Percentiles rank a stretch among this genome's conserved stretches.
Conservation (phyloP, 2,113 vertebrate species). For the Ailuropoda melanoleuca region DNA sequence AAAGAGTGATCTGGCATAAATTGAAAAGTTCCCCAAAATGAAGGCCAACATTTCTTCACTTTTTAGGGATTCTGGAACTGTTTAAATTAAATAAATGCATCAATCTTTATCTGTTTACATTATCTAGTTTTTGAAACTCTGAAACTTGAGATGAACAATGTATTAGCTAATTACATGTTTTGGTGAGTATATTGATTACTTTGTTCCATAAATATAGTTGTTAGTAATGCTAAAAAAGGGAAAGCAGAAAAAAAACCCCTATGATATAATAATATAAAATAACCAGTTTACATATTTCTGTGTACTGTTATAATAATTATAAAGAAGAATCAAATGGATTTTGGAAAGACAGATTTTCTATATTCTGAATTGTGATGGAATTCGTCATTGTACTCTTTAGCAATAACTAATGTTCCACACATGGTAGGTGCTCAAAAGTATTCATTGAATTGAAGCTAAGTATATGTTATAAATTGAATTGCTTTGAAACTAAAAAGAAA, state of each 20-base stretch:
- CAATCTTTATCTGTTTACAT: neutral
- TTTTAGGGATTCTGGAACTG: neutral
- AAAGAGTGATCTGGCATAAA: neutral
- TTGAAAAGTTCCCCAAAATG: slow-evolving; percentile 34
- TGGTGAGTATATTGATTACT: slow-evolving; percentile 21
- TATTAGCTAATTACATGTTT: neutral
- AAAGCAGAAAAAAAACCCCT: neutral
- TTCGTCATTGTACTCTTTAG: neutral
- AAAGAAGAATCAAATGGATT: slow-evolving; percentile 10
- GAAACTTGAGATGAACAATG: neutral
- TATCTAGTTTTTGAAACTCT: neutral
- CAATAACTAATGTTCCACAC: neutral
- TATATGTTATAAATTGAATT: neutral
- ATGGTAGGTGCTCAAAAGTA: neutral
- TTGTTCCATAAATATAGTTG: neutral
- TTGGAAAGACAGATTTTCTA: neutral
- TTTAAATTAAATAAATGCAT: neutral
- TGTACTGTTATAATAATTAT: neutral
- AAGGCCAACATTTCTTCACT: slow-evolving; percentile 23
- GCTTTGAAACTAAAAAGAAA: slow-evolving; percentile 27
- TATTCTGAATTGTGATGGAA: neutral
- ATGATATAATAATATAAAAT: neutral
- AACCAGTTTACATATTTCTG: neutral
- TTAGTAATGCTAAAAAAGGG: neutral
- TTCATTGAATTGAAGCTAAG: neutral